Evolutionary conservation across 2,888 invertebrate species (phyloP).

Genomic region (Stenodema calcarata): DNA sequence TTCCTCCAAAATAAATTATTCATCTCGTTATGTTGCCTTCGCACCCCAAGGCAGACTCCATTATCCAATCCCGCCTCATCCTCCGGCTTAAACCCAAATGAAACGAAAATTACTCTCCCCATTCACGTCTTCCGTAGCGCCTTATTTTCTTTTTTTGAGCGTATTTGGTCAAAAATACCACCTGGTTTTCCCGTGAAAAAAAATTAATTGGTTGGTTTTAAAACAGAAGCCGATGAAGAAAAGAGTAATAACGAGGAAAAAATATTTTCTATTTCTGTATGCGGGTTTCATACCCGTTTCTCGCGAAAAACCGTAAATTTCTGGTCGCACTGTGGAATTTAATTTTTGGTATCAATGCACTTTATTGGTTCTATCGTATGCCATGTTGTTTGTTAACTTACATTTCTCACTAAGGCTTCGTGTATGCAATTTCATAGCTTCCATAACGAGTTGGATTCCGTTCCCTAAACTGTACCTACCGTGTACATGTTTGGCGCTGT

Average conservation of each 20-base stretch:
- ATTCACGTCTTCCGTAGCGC: neutral
- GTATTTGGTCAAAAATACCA: neutral
- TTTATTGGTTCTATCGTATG: no score
- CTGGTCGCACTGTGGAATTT: no score
- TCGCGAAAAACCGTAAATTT: no score
- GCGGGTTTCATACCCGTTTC: neutral
- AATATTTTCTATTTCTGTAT: neutral
- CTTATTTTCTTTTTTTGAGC: neutral
- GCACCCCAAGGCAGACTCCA: neutral
- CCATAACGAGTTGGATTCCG: no score
- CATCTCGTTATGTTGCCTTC: neutral
- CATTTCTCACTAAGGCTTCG: no score
- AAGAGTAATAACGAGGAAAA: neutral
- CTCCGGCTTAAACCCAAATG: neutral
- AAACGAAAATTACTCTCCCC: slow-evolving; percentile 6
- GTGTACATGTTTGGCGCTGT: no score
- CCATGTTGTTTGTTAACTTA: no score
- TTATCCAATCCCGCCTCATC: neutral
- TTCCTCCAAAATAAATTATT: neutral
- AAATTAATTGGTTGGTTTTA: neutral
- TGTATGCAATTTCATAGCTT: no score
- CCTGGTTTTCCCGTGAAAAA: neutral
- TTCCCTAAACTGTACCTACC: no score
- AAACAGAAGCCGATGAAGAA: neutral
- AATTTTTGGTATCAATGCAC: no score